Evolutionary conservation across 2,888 invertebrate species (phyloP).

Genomic region (Cephus pulcher): DNA sequence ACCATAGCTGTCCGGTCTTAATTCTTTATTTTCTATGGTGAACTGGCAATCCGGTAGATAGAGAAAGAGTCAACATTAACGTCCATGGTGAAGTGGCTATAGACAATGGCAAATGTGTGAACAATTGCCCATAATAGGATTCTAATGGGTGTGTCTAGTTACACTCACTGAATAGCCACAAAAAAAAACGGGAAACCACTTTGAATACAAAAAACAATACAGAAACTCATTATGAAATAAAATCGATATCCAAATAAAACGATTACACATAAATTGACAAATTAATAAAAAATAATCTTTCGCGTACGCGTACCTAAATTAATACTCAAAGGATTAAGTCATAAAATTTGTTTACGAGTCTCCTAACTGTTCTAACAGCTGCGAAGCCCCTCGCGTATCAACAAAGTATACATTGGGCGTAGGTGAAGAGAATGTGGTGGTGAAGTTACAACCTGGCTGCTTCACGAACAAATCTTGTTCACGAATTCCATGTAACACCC

Average conservation of each 20-base stretch:
- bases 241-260: neutral
- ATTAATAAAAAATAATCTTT: neutral
- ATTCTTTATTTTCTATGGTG: slow-evolving; percentile 5
- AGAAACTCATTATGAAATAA: neutral
- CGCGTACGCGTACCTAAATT: neutral
- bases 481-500: neutral
- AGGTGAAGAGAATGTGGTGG: neutral
- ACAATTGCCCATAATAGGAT: slow-evolving; percentile 6
- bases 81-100: neutral
- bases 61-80: neutral
- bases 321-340: neutral
- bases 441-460: neutral
- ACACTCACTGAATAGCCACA: neutral
- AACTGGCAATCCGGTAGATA: neutral
- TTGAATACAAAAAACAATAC: neutral
- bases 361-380: neutral
- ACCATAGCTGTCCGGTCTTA: neutral
- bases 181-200: neutral
- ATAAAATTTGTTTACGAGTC: neutral
- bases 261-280: neutral
- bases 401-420: neutral
- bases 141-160: slow-evolving; percentile 8
- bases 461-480: neutral
- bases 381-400: neutral
- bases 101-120: slow-evolving; percentile 6